phyloP scores from a whole-genome alignment of 1,140 invertebrate species.

The Ctenoplectra terminalis region DNA sequence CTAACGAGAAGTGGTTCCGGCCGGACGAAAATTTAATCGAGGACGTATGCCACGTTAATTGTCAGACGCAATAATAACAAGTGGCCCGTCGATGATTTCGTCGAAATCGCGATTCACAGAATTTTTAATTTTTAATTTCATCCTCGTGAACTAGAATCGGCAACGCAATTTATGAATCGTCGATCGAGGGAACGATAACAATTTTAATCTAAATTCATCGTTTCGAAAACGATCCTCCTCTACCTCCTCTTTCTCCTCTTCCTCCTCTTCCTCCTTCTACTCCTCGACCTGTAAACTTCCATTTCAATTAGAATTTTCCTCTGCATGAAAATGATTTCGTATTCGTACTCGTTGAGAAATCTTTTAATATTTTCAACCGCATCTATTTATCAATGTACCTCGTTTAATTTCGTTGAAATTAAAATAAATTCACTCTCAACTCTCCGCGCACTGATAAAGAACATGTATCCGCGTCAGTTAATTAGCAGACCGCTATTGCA shows the following conservation, averaged over 20 bases:
- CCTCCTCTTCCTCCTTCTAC: no score
- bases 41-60: slow-evolving; percentile 32
- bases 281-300: neutral
- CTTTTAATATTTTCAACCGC: neutral
- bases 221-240: slow-evolving; percentile 45
- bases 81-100: slow-evolving; percentile 31
- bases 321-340: neutral
- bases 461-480: slow-evolving; percentile 9
- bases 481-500: slow-evolving; percentile 21
- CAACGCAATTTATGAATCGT: no score
- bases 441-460: neutral
- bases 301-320: slow-evolving; percentile 8
- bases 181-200: slow-evolving; percentile 47
- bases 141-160: no score
- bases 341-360: neutral
- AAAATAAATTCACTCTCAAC: neutral
- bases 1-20: neutral
- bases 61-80: slow-evolving; percentile 50
- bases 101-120: neutral
- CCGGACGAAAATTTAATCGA: slow-evolving; percentile 53
- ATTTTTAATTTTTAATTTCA: no score
- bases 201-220: slow-evolving; percentile 51
- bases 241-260: no score
- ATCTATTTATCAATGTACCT: neutral
- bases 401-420: slow-evolving; percentile 22